Percentiles rank a stretch among this genome's conserved stretches.
Evolutionary conservation across 2,113 vertebrate genomes (phyloP).

Genomic region (Chaetura pelagica): DNA sequence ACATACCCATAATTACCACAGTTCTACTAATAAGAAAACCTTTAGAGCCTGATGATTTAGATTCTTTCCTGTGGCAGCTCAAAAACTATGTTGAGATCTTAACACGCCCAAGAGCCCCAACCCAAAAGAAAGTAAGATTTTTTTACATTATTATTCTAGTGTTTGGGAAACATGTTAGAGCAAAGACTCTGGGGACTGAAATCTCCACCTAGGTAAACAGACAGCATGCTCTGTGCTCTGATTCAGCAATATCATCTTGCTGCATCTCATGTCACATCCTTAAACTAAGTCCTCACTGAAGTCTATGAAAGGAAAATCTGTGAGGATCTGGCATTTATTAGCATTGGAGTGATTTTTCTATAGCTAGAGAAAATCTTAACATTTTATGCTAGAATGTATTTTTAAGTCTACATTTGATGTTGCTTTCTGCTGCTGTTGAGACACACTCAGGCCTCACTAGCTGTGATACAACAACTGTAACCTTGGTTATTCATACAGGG

Average conservation of each 20-base stretch:
- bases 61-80: background rate
- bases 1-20: background rate
- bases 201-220: background rate
- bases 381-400: background rate
- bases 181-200: background rate
- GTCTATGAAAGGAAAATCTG: background rate
- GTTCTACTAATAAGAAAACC: background rate
- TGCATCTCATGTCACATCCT: background rate
- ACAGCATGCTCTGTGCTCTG: background rate
- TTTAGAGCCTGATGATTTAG: background rate
- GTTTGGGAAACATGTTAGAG: background rate
- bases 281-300: background rate
- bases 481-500: background rate
- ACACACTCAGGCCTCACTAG: background rate
- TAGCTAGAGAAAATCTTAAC: background rate
- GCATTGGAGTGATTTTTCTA: background rate
- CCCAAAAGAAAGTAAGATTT: background rate
- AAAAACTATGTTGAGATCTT: background rate
- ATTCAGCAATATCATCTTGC: background rate
- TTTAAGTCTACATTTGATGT: background rate
- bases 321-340: background rate
- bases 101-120: background rate
- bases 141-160: background rate
- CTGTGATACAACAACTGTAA: background rate
- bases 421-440: background rate